A percentile compares a stretch with the other conserved stretches of the same genome.
phyloP scores from a whole-genome alignment of 2,113 vertebrate genomes.

The Danionella cerebrum region DNA sequence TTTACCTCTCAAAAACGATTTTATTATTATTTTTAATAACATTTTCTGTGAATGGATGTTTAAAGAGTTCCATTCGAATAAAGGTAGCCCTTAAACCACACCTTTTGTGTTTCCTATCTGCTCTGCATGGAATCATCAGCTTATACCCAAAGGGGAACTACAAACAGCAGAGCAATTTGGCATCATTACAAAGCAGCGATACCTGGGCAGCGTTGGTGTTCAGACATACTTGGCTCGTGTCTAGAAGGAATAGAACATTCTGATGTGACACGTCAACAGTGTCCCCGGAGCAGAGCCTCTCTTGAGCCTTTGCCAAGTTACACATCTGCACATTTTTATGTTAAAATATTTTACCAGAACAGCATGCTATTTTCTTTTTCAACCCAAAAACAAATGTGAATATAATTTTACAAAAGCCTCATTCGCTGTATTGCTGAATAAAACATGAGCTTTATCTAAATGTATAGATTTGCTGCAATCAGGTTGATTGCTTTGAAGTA shows the following conservation, averaged over 20 bases:
- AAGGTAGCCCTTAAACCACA: constrained; percentile 31
- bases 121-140: constrained; percentile 36
- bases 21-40: too few relatives aligned
- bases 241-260: constrained; percentile 38
- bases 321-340: constrained; percentile 17
- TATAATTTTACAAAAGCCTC: not conserved
- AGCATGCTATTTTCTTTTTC: constrained; percentile 26
- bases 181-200: constrained; percentile 43
- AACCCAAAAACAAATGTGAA: not conserved
- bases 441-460: not conserved
- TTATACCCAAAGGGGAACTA: constrained; percentile 40
- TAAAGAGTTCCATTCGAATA: constrained; percentile 28
- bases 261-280: constrained; percentile 44
- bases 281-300: constrained; percentile 21
- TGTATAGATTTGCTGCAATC: constrained; percentile 22
- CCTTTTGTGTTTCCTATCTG: constrained; percentile 29
- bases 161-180: constrained; percentile 41
- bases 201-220: constrained; percentile 38
- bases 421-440: not conserved
- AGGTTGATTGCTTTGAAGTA: constrained; percentile 13
- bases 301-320: constrained; percentile 24
- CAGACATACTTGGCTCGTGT: constrained; percentile 37
- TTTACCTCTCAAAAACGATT: too few relatives aligned
- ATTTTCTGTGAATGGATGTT: too few relatives aligned
- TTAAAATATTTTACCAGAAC: constrained; percentile 18